A percentile compares a stretch with the other conserved stretches of the same genome.
Conservation (phyloP, 2,888 invertebrate species). For the Lithosia quadra region DNA sequence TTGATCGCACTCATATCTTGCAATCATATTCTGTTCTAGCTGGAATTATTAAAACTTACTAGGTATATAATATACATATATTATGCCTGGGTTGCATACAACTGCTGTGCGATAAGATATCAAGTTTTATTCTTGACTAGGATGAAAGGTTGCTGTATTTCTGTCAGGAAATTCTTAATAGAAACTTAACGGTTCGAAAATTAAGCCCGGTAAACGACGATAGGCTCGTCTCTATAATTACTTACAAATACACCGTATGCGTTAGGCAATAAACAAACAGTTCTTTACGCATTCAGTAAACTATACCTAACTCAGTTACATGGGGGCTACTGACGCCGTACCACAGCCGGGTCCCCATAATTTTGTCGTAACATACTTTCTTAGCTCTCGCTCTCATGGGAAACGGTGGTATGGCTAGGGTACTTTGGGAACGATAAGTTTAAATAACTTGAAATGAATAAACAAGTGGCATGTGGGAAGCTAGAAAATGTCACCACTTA, state of each 20-base stretch:
- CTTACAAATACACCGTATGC: not conserved
- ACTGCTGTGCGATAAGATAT: not conserved
- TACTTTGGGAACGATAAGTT: no score
- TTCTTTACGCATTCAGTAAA: no score
- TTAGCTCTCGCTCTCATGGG: not conserved
- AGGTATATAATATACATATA: not conserved
- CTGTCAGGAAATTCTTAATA: not conserved
- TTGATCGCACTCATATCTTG: conserved; percentile 71
- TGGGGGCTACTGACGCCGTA: not conserved
- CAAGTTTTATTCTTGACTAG: not conserved
- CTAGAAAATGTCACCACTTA: no score
- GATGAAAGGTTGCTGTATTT: not conserved
- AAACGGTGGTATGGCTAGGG: not conserved
- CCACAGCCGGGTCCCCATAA: not conserved
- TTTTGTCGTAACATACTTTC: not conserved
- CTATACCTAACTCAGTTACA: no score
- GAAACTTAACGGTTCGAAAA: not conserved
- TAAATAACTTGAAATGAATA: not conserved
- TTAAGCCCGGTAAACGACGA: no score
- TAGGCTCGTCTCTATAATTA: no score
- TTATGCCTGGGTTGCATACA: not conserved
- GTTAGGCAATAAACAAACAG: not conserved
- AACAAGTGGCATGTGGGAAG: not conserved
- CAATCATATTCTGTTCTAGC: conserved; percentile 23
- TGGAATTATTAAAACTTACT: not conserved